Conservation (phyloP, 2,888 invertebrate genomes). For the Hoplodrina ambigua region DNA sequence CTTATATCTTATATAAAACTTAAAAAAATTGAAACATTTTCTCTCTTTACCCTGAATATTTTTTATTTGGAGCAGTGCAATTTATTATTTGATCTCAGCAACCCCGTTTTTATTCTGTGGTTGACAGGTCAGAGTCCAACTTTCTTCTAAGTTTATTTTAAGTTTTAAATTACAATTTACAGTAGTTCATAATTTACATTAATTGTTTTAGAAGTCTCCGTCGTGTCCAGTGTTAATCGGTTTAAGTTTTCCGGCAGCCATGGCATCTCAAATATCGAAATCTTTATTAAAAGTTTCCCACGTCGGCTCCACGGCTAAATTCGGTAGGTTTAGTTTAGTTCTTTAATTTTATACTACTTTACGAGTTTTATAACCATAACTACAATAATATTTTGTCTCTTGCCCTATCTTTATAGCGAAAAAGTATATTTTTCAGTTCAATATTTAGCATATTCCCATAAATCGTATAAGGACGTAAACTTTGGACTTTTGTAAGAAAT, state of each 20-base stretch:
- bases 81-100: slow-evolving; percentile 16
- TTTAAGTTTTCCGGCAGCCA: slow-evolving; percentile 68
- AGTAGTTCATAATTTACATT: slow-evolving; percentile 60
- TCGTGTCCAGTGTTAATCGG: slow-evolving; percentile 62
- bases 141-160: slow-evolving; percentile 74
- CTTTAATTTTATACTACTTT: slow-evolving; percentile 3
- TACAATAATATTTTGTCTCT: background rate
- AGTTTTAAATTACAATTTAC: slow-evolving; percentile 70
- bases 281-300: slow-evolving; percentile 81
- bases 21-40: background rate
- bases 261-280: slow-evolving; percentile 88
- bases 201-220: slow-evolving; percentile 68
- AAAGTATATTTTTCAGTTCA: background rate
- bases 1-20: background rate
- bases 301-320: slow-evolving; percentile 82
- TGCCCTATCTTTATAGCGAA: background rate
- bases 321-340: slow-evolving; percentile 75
- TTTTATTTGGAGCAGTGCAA: background rate
- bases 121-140: slow-evolving; percentile 88
- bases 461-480: slow-evolving; percentile 69
- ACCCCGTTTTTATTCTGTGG: slow-evolving; percentile 57
- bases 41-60: background rate
- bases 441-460: slow-evolving; percentile 19
- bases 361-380: background rate
- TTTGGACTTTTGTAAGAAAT: slow-evolving; percentile 74